Evolutionary conservation across 2,113 vertebrate genomes (phyloP).

Genomic region (Festucalex cinctus): DNA sequence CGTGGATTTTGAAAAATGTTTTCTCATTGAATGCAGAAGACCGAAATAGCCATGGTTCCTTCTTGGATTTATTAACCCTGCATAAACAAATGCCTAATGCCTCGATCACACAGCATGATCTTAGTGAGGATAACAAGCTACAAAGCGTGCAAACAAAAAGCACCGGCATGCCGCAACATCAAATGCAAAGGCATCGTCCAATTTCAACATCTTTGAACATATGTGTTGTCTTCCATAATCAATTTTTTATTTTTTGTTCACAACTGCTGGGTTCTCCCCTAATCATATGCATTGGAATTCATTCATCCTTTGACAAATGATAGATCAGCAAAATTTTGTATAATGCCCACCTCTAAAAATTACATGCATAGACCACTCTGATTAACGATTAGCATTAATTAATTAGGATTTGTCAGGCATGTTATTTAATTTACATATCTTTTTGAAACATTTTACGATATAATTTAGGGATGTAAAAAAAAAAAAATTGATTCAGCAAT

Average conservation of each 20-base stretch:
- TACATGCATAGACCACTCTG: background rate
- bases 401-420: background rate
- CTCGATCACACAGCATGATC: background rate
- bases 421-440: background rate
- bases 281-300: background rate
- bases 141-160: constrained; percentile 2
- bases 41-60: background rate
- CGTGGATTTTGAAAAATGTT: constrained; percentile 33
- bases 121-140: background rate
- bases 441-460: background rate
- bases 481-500: too few species aligned
- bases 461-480: too few species aligned
- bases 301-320: background rate
- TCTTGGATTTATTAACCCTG: background rate
- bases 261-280: background rate
- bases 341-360: background rate
- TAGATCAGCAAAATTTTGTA: too few species aligned
- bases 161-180: constrained; percentile 4
- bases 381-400: background rate
- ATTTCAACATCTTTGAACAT: constrained; percentile 17
- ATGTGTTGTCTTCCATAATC: constrained; percentile 2
- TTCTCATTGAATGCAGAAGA: constrained; percentile 7
- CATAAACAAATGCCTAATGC: background rate
- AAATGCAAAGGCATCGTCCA: constrained; percentile 7
- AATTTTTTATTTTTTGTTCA: background rate